phyloP scores from a whole-genome alignment of 2,113 vertebrate genomes.

The Thomomys bottae region DNA sequence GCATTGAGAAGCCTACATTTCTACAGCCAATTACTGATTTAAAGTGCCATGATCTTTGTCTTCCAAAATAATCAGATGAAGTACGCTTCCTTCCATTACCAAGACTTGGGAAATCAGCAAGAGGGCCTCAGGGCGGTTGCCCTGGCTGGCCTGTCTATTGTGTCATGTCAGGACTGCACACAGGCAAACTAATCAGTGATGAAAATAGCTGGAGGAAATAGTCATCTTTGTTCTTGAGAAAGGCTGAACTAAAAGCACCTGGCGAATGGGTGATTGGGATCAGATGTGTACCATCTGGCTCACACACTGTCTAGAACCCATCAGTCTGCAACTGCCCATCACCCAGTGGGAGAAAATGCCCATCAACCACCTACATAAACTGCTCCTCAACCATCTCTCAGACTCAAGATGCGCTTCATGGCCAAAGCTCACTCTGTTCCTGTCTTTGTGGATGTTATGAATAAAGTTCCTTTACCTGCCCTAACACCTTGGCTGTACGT shows the following conservation, averaged over 20 bases:
- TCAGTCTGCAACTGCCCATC: background rate
- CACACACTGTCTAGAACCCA: no score
- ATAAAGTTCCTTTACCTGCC: background rate
- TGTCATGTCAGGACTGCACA: background rate
- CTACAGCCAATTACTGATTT: background rate
- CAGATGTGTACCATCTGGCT: background rate
- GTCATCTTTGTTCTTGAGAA: background rate
- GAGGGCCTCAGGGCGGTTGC: background rate
- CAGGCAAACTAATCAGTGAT: background rate
- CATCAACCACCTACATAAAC: background rate
- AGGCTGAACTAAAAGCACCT: background rate
- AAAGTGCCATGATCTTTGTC: background rate
- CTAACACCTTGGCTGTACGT: no score
- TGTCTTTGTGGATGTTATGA: background rate
- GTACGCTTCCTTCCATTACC: background rate
- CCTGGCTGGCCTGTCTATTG: no score
- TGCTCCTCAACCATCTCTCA: background rate
- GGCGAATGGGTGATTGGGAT: background rate
- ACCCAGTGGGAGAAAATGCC: background rate
- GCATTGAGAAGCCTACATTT: background rate
- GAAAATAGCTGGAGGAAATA: background rate
- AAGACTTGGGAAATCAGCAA: background rate
- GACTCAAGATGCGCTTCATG: background rate
- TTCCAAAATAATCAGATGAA: background rate
- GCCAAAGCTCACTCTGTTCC: background rate